Base-by-base conservation (phyloP, 2,888 invertebrate species). In the Ornithoptera alexandrae region DNA sequence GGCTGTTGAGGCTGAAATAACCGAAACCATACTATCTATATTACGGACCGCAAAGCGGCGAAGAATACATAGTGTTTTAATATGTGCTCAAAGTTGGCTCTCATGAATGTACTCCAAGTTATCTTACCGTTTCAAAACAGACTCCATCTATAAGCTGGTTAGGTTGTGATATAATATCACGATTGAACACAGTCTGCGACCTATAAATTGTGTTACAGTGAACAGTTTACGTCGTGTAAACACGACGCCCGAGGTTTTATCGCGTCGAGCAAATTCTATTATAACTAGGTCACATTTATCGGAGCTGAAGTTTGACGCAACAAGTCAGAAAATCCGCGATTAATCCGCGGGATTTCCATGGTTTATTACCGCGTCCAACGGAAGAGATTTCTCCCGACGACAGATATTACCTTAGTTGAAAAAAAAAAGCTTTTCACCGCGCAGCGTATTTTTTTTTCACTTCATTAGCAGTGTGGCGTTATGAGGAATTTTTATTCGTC, bases 241-340 rank as follows among this genome's bases (percentile, higher is more conserved):
- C 65, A 69, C 60, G 56, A 42, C 56, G 65, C 53, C 64, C 56
- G 56, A 59, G 60, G 39, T 73, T 76, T 75, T 72, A 73, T 74
- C 70, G 68, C 70, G 65, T 68, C 69, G 65, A 72, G 69, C 63
- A 67, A 65, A 74, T 70, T 71, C 66, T 68, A 72, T 67, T 50
- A 67, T 70, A 79, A 79, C 73, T 77, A 72, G 79, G 78, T 75
- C 74, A 73, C 72, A 75, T 74, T 74, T 74, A 70, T 75, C 72
- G 71, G 69, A 62, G 72, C 63, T 68, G 61, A 74, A 77, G 72
- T 76, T 74, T 72, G 70, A 73, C 67, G 73, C 68, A 70, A 70
- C 70, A 70, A 68, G 72, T 73, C 69, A 70, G 70, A 62, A 69
- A 74, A 77, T 76, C 74, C 73, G 69, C 67, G 63, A 71, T 73